Evolutionary conservation across 2,797 vertebrate genomes (phyloP), one percentile per base, ranked within the genome.

Genomic region (Spinibarbus caldwelli): DNA sequence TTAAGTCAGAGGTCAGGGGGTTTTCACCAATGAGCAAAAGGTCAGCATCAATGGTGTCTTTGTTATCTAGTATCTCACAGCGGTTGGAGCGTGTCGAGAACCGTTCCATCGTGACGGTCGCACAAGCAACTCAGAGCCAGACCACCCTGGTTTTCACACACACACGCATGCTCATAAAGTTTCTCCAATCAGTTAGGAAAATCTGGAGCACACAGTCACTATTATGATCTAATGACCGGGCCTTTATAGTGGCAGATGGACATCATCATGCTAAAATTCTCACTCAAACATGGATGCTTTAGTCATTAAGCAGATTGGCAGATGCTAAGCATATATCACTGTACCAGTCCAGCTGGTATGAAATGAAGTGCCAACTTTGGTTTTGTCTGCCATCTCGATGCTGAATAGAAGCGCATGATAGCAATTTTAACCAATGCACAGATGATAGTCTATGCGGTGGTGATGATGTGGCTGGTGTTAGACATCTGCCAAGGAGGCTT

Each of bases 31-130:
- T 88, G 80, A 71, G 80, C 90, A 84, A 82, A 82, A 85, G 91
- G 92, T 93, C 92, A 93, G 90, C 92, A 92, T 95, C 95, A 95
- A 95, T 93, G 92, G 90, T 90, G 79, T 88, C 94, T 90, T 94
- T 96, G 94, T 95, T 93, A 93, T 90, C 84, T 76, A 78, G 82
- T 70, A 34, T 91, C 59, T 78, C 47, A 62, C 73, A 82, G 84
- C 82, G 85, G 89, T 92, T 89, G 87, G 76, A 79, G 88, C 87
- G 92, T 89, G 87, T 93, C 68, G 64, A 90, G 89, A 92, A 93
- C 91, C 85, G 89, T 89, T 90, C 89, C 92, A 91, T 92, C 91
- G 93, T 94, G 94, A 94, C 93, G 91, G 86, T 92, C 90, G 90
- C 90, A 87, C 88, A 82, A 89, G 85, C 59, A 82, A 79, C 62